Base-by-base conservation (phyloP, 2,113 vertebrate species). In the Serilophus lunatus region DNA sequence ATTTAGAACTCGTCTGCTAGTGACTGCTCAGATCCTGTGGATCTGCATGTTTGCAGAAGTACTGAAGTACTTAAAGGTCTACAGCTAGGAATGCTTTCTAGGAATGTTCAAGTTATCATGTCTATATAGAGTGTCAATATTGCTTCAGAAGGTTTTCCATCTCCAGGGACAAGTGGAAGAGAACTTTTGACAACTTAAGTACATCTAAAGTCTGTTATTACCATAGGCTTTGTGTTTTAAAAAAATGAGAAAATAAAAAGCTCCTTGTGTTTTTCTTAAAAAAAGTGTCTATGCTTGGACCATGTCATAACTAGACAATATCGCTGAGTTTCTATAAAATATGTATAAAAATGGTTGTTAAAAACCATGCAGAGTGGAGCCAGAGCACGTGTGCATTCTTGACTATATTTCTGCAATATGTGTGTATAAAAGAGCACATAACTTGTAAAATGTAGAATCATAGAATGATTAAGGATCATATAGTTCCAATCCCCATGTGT, bases 351-450 rank as follows among this genome's bases (percentile, higher is more conserved):
- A 70, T 16, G 2, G 3, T 56, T 69, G 19, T 42, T 76, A 25
- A 74, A 61, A 79, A 50, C 23, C 24, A 3, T 13, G 3, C 5
- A 3, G 10, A 76, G 9, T 0, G 0, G 19, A 79, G 25, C 10
- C 22, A 68, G 28, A 57, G 22, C 44, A 18, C 56, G 9, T 25
- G 22, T 57, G 12, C 12, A 24, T 59, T 54, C 35, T 61, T 61
- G 18, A 50, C 20, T 56, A 7, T 33, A 59, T 53, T 88, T 70
- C 38, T 70, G 17, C n/a, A 76, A 13, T 25, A 2, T 31, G 2
- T 60, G 6, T 31, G 19, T 36, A 59, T 38, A 25, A 90, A 71
- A 82, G 65, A 50, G 4, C 26, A 65, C 3, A 5, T 36, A 28
- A 64, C 4, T 71, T 81, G 3, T 31, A 78, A 45, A 6, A 33